A percentile compares a stretch with the other conserved stretches of the same genome.
Evolutionary conservation across 2,113 vertebrate genomes (phyloP).

Genomic region (Cephalopholis sonnerati): DNA sequence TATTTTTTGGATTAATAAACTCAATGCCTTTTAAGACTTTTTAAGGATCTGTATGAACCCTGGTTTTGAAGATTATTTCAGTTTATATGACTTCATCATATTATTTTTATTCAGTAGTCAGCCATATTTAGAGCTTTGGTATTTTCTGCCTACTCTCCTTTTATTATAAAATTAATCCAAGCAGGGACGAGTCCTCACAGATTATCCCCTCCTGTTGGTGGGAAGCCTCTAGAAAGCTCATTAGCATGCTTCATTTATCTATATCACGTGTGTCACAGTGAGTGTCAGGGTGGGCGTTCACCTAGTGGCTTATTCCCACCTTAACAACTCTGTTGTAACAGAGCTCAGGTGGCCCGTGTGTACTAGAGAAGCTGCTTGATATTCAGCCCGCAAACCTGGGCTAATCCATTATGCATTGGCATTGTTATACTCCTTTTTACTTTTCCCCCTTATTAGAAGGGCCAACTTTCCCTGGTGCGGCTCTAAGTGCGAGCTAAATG

Average conservation of each 20-base stretch:
- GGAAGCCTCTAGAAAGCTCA: constrained; percentile 68
- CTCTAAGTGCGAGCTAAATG: constrained; percentile 70
- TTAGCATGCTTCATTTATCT: constrained; percentile 82
- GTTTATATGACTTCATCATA: constrained; percentile 16
- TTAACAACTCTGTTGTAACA: constrained; percentile 75
- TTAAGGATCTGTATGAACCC: no score
- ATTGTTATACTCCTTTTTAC: constrained; percentile 72
- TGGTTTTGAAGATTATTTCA: constrained; percentile 1
- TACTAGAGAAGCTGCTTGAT: constrained; percentile 66
- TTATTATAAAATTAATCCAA: constrained; percentile 52
- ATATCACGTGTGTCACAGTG: constrained; percentile 72
- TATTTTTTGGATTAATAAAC: no score
- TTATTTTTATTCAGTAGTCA: constrained; percentile 26
- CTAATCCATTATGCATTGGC: constrained; percentile 80
- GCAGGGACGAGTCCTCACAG: constrained; percentile 36
- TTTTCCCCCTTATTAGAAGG: constrained; percentile 68
- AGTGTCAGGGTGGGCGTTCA: constrained; percentile 72
- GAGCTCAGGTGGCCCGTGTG: constrained; percentile 68
- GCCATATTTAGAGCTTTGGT: constrained; percentile 20
- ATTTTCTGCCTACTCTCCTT: constrained; percentile 27
- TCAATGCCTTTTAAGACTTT: no score
- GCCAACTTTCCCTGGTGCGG: constrained; percentile 60
- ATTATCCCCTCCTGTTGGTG: constrained; percentile 63
- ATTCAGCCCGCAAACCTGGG: constrained; percentile 68
- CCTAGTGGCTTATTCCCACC: constrained; percentile 70